phyloP scores from a whole-genome alignment of 2,113 vertebrate genomes.

The Stomatorhinus ivindoensis region DNA sequence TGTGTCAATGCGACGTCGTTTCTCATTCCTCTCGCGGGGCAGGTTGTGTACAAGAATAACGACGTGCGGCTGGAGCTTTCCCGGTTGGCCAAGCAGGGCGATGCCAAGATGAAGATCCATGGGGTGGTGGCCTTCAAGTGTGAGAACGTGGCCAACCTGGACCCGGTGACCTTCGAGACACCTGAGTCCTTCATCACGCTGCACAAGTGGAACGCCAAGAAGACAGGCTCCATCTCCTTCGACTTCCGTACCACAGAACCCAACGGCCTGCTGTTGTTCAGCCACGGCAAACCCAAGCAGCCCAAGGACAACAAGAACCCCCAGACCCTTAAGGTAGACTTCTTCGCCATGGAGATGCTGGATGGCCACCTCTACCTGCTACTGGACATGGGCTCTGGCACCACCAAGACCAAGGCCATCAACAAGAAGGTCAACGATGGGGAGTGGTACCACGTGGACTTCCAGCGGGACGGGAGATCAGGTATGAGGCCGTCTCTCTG shows the following conservation, averaged over 20 bases:
- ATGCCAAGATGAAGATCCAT: slow-evolving; percentile 91
- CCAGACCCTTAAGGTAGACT: slow-evolving; percentile 89
- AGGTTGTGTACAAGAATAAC: slow-evolving; percentile 98
- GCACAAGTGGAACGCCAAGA: slow-evolving; percentile 96
- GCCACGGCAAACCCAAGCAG: slow-evolving; percentile 87
- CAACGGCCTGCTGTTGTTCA: slow-evolving; percentile 92
- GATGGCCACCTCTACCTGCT: slow-evolving; percentile 92
- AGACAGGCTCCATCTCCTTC: slow-evolving; percentile 96
- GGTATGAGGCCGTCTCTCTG: slow-evolving; percentile 56
- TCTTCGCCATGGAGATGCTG: slow-evolving; percentile 97
- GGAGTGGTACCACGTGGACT: slow-evolving; percentile 98
- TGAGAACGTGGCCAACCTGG: slow-evolving; percentile 92
- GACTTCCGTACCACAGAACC: slow-evolving; percentile 97
- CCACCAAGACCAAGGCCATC: slow-evolving; percentile 87
- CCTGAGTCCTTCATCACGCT: slow-evolving; percentile 89
- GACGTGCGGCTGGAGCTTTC: slow-evolving; percentile 92
- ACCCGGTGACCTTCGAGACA: slow-evolving; percentile 96
- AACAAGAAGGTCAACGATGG: slow-evolving; percentile 97
- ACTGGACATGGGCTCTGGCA: slow-evolving; percentile 95
- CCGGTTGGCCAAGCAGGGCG: slow-evolving; percentile 84
- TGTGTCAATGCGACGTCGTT: background rate
- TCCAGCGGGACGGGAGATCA: slow-evolving; percentile 90
- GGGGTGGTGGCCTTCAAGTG: slow-evolving; percentile 96
- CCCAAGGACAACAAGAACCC: slow-evolving; percentile 87
- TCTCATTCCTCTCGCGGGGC: slow-evolving; percentile 38